Conservation (phyloP, 2,888 invertebrate species). For the Dione juno region DNA sequence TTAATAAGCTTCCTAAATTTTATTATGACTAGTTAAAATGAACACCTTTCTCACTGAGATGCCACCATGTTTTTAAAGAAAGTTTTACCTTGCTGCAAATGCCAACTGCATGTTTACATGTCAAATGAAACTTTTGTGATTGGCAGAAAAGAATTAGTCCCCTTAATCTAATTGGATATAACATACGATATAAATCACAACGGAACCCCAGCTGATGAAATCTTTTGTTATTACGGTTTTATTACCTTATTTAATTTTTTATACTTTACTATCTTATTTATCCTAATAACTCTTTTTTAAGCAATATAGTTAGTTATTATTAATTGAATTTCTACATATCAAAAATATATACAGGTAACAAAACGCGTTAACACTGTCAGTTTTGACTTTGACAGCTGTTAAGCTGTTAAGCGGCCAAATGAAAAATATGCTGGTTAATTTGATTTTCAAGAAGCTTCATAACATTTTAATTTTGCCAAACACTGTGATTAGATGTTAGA, state of each 20-base stretch:
- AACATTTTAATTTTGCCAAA: neutral
- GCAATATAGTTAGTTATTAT: too few species aligned
- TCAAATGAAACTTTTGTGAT: constrained; percentile 8
- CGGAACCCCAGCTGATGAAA: neutral
- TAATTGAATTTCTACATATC: too few species aligned
- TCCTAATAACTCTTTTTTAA: too few species aligned
- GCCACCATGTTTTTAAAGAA: constrained; percentile 78
- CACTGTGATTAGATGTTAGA: neutral
- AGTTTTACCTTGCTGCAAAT: constrained; percentile 39
- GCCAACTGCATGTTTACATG: constrained; percentile 20
- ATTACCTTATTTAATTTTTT: neutral
- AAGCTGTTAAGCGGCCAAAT: constrained; percentile 19
- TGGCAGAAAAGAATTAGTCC: neutral
- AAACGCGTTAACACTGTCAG: constrained; percentile 23
- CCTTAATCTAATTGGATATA: neutral
- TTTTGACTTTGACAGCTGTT: neutral
- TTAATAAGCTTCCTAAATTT: constrained; percentile 75
- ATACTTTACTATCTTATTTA: neutral
- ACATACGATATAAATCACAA: neutral
- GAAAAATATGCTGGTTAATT: neutral
- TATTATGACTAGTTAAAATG: constrained; percentile 73
- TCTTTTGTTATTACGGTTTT: neutral
- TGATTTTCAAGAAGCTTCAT: neutral
- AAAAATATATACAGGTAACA: too few species aligned
- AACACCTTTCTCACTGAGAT: constrained; percentile 76